Evolutionary conservation across 2,113 vertebrate genomes (phyloP).

Genomic region (Hemiscyllium ocellatum): DNA sequence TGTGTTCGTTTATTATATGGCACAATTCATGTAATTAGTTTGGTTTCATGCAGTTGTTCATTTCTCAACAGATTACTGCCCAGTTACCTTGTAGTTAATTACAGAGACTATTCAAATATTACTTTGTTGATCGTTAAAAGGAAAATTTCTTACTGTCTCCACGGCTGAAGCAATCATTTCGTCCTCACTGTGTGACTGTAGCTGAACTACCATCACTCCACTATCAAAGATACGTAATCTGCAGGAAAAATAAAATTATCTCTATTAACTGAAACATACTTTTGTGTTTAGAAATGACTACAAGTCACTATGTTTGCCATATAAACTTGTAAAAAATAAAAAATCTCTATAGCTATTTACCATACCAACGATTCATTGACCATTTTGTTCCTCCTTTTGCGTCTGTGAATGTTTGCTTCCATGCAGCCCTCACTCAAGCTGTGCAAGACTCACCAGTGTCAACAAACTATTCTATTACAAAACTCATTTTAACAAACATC

Average conservation of each 20-base stretch:
- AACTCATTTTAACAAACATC: not conserved
- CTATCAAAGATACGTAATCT: slow-evolving; percentile 95
- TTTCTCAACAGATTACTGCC: not conserved
- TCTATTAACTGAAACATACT: not conserved
- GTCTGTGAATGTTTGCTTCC: not conserved
- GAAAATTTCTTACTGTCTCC: slow-evolving; percentile 68
- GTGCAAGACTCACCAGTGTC: not conserved
- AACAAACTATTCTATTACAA: not conserved
- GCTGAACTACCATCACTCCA: slow-evolving; percentile 96
- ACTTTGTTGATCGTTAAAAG: slow-evolving; percentile 39
- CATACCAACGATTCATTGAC: not conserved
- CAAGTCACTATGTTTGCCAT: not conserved
- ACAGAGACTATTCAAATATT: not conserved
- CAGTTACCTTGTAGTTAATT: too few species aligned
- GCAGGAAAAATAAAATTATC: slow-evolving; percentile 39
- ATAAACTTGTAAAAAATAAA: not conserved
- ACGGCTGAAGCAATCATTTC: slow-evolving; percentile 93
- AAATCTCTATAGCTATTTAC: not conserved
- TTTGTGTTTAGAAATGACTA: not conserved
- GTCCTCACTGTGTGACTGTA: slow-evolving; percentile 93
- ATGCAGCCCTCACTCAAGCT: not conserved
- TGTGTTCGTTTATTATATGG: too few species aligned
- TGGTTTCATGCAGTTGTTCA: not conserved
- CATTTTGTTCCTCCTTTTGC: not conserved
- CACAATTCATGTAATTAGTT: not conserved